Evolutionary conservation across 1,140 invertebrate species (phyloP).

Genomic region (Geopemphigus sp.): DNA sequence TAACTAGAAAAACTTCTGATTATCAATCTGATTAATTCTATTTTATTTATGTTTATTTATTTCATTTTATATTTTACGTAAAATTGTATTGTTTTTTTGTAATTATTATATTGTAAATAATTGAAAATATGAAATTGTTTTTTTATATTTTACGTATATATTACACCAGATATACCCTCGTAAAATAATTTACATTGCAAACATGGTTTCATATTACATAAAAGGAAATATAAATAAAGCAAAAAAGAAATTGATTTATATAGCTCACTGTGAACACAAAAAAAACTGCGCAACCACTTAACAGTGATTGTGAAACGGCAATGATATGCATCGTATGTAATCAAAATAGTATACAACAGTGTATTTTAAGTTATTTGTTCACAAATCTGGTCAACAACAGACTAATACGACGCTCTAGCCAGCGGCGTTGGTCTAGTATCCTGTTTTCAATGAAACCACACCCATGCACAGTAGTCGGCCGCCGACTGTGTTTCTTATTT

Average conservation of each 20-base stretch:
- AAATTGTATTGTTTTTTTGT: too few relatives aligned
- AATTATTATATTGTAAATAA: not conserved
- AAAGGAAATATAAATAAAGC: too few relatives aligned
- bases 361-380: slow-evolving; percentile 13
- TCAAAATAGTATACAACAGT: not conserved
- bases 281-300: not conserved
- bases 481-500: slow-evolving; percentile 3
- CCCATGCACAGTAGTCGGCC: not conserved
- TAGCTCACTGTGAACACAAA: not conserved
- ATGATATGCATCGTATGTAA: not conserved
- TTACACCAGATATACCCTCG: not conserved
- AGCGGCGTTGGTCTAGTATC: not conserved
- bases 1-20: not conserved
- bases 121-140: not conserved
- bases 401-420: not conserved
- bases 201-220: not conserved
- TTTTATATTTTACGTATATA: slow-evolving; percentile 11
- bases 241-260: not conserved
- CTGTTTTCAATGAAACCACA: not conserved
- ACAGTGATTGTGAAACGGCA: too few relatives aligned
- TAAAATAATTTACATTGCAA: not conserved
- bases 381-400: not conserved
- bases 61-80: not conserved
- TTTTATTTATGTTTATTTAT: not conserved
- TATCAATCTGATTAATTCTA: not conserved